Conservation (phyloP, 2,113 vertebrate species). For the Lepus europaeus region DNA sequence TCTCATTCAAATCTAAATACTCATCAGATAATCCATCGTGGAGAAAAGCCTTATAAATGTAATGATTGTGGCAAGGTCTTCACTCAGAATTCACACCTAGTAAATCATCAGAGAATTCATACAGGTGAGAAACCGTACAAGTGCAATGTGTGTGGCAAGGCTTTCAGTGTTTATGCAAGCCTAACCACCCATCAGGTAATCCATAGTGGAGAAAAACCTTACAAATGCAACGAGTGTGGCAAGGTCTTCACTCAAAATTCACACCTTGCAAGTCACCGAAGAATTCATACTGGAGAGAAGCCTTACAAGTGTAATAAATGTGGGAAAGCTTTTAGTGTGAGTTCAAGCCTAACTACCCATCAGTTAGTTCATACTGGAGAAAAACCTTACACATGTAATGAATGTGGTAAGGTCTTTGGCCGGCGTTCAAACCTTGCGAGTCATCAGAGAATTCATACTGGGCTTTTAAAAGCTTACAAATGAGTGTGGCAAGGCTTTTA, state of each 20-base stretch:
- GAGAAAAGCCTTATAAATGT: constrained; percentile 44
- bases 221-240: constrained; percentile 20
- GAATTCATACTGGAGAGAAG: constrained; percentile 58
- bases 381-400: constrained; percentile 17
- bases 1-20: constrained; percentile 56
- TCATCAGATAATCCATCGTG: constrained; percentile 45
- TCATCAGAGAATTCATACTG: not conserved
- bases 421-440: not conserved
- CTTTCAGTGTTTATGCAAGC: constrained; percentile 46
- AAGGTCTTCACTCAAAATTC: constrained; percentile 31
- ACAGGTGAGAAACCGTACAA: constrained; percentile 55
- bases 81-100: constrained; percentile 52
- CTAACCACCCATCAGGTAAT: constrained; percentile 41
- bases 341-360: constrained; percentile 28
- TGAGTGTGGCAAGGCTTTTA: not conserved
- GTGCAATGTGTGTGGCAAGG: constrained; percentile 44
- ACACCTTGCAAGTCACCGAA: constrained; percentile 34
- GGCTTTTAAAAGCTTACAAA: not conserved
- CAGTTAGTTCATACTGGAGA: not conserved
- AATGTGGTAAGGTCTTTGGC: not conserved
- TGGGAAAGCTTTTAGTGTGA: constrained; percentile 50
- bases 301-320: constrained; percentile 36
- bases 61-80: constrained; percentile 47
- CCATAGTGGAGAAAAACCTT: constrained; percentile 47
- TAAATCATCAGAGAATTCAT: constrained; percentile 34